Evolutionary conservation across 2,797 vertebrate species (phyloP).

Genomic region (Anas acuta): DNA sequence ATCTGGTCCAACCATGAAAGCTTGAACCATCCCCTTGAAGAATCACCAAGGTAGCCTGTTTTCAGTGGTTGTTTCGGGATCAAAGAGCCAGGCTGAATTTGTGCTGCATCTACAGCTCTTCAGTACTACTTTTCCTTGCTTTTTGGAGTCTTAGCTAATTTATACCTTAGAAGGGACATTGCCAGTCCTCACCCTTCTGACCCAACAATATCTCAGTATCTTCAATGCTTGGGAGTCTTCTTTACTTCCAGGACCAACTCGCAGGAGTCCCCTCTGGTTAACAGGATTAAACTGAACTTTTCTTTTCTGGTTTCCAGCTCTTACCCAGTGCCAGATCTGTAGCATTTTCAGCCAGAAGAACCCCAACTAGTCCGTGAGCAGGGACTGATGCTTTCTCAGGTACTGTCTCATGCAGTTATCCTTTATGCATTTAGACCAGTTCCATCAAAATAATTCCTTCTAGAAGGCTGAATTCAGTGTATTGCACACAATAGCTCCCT

Average conservation of each 20-base stretch:
- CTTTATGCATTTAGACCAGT: not conserved
- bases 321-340: not conserved
- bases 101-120: not conserved
- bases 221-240: not conserved
- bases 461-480: not conserved
- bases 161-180: not conserved
- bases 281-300: not conserved
- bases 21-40: not conserved
- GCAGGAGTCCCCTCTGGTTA: not conserved
- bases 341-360: constrained; percentile 7
- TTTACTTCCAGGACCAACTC: not conserved
- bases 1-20: not conserved
- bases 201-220: not conserved
- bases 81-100: not conserved
- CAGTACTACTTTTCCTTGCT: not conserved
- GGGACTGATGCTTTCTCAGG: not conserved
- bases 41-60: not conserved
- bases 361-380: not conserved
- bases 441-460: constrained; percentile 42
- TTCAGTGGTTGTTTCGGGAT: not conserved
- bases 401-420: constrained; percentile 14
- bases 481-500: constrained; percentile 10
- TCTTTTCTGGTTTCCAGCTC: not conserved
- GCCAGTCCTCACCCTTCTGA: not conserved
- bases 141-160: not conserved